A percentile compares a stretch with the other conserved stretches of the same genome.
Evolutionary conservation across 2,797 vertebrate species (phyloP).

Genomic region (Danio jaintianensis): DNA sequence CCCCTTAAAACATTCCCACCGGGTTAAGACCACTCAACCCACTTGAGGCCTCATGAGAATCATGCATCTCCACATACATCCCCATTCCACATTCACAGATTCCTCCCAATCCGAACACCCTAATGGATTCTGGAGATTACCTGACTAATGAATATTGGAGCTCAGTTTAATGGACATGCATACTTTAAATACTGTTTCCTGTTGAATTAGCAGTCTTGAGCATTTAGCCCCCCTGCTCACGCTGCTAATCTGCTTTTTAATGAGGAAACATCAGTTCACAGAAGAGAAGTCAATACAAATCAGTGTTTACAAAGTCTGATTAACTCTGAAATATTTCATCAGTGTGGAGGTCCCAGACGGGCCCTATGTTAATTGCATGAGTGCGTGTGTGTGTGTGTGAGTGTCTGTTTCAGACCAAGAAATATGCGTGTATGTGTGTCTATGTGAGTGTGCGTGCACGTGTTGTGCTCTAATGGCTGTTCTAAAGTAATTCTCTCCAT

Average conservation of each 20-base stretch:
- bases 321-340: conserved; percentile 95
- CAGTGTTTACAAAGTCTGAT: conserved; percentile 98
- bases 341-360: conserved; percentile 84
- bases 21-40: conserved; percentile 46
- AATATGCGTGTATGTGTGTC: background rate
- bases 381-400: conserved; percentile 50
- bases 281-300: conserved; percentile 99
- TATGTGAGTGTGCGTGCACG: conserved; percentile 6
- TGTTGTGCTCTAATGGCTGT: conserved; percentile 20
- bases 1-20: conserved; percentile 43
- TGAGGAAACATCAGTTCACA: conserved; percentile 96
- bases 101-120: conserved; percentile 57
- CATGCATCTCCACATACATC: conserved; percentile 11
- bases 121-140: conserved; percentile 66
- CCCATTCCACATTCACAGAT: conserved; percentile 35
- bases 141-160: conserved; percentile 70
- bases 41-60: conserved; percentile 36
- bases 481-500: conserved; percentile 1
- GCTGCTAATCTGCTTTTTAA: conserved; percentile 97
- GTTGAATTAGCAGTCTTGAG: conserved; percentile 82
- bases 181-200: conserved; percentile 76
- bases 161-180: conserved; percentile 70
- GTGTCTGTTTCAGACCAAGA: conserved; percentile 3
- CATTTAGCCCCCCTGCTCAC: conserved; percentile 85
- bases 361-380: conserved; percentile 86